Evolutionary conservation across 2,797 vertebrate genomes (phyloP).

Genomic region (Thunnus albacares): DNA sequence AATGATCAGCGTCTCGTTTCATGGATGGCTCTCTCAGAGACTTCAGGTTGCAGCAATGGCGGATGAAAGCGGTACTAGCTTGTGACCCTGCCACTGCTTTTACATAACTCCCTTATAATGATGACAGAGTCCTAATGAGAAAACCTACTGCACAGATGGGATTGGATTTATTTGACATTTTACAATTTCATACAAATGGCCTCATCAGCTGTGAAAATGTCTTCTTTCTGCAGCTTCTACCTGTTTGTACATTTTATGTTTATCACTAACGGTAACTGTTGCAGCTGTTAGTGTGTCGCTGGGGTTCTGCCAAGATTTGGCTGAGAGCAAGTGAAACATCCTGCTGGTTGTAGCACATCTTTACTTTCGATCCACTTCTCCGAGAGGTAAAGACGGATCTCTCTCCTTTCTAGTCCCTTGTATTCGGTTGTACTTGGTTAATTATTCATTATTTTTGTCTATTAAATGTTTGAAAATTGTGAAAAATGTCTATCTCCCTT

Average conservation of each 20-base stretch:
- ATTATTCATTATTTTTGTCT: too few relatives aligned
- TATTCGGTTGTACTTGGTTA: too few relatives aligned
- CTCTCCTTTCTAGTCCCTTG: not conserved
- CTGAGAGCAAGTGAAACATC: too few relatives aligned
- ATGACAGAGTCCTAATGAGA: slow-evolving; percentile 14
- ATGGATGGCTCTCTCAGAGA: not conserved
- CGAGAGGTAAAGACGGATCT: slow-evolving; percentile 9
- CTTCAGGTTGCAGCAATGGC: slow-evolving; percentile 1
- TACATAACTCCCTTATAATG: slow-evolving; percentile 32
- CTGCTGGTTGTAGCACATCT: not conserved
- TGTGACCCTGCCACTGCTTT: slow-evolving; percentile 31
- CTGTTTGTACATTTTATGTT: slow-evolving; percentile 1
- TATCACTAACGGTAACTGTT: slow-evolving; percentile 9
- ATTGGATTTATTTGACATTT: slow-evolving; percentile 11
- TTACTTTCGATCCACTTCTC: not conserved
- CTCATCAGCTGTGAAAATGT: not conserved
- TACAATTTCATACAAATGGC: not conserved
- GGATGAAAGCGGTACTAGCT: slow-evolving; percentile 1
- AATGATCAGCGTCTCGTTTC: slow-evolving; percentile 14
- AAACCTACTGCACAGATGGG: not conserved
- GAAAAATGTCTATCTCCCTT: too few relatives aligned
- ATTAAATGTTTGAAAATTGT: too few relatives aligned
- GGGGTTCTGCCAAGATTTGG: too few relatives aligned
- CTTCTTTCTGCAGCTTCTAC: not conserved
- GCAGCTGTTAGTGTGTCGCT: not conserved